Base-by-base conservation (phyloP, 2,888 invertebrate species). In the Nomada lathburiana region DNA sequence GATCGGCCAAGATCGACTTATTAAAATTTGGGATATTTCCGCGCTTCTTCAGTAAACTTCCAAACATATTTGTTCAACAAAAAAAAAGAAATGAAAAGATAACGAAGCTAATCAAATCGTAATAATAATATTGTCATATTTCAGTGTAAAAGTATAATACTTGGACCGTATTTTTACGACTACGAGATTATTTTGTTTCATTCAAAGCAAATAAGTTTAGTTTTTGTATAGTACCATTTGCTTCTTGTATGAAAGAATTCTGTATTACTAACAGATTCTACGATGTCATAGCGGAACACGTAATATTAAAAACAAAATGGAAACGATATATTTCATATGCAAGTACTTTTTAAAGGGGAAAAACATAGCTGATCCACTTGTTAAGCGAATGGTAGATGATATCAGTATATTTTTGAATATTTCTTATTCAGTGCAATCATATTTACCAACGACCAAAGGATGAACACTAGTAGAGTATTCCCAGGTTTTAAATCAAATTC, bases 1-100 rank as follows among this genome's bases (percentile, higher is more conserved):
- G 3, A 98, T 98, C 59, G 99, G 99, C 36, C 98, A 98, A 93
- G 99, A 99, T 94, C 96, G 98, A 90, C 95, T 99, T 89, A 98
- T 99, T 92, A 99, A 99, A 95, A 95, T 98, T 89, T 98, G 98
- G 98, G 98, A 98, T 94, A 95, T 98, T 82, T 96, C 97, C 74
- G 96, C 97, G 67, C 94, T 97, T 88, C 92, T 94, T 74, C 93
- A 94, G 82, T 94, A 91, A 93, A 89, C 83, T 86, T 88, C 69
- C 76, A 83, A 57, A 67, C 62, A 77, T 67, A 62, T 78, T 76
- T 76, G 76, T 75, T 78, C 77, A 16, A 47, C 11, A 47, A 2
- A 47, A 47, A 10, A 13, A 13, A 47, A 11, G 47, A 47, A 47
- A 57, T 23, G 23, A 57, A 70, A 42, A 78, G 59, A 60, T 67